A percentile compares a stretch with the other conserved stretches of the same genome.
These are phyloP conservation scores for Sciurus vulgaris DNA, from an alignment of 2,797 vertebrate genomes.

Conservation along the genomic window DNA sequence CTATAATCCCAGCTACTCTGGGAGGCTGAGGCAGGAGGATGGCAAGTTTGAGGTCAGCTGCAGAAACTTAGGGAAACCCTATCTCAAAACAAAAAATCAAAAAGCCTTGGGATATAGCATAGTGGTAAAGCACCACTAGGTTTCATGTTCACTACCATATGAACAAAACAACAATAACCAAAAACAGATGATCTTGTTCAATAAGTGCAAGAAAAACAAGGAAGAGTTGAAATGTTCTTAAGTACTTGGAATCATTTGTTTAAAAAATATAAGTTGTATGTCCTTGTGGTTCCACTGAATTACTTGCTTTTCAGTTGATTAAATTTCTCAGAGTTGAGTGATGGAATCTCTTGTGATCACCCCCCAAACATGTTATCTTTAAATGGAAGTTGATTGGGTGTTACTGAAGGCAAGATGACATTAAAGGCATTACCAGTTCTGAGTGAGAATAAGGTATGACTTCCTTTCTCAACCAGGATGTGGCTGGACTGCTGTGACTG, in stretches of 20 bases:
- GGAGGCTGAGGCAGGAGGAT: too few relatives aligned
- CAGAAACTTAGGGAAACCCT: too few relatives aligned
- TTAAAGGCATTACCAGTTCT: neutral
- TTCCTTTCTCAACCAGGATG: slow-evolving; percentile 42
- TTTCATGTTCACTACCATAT: too few relatives aligned
- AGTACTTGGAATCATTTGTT: slow-evolving; percentile 61
- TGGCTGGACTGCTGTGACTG: neutral
- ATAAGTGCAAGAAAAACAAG: slow-evolving; percentile 42
- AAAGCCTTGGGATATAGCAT: too few relatives aligned
- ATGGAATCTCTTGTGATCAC: slow-evolving; percentile 53
- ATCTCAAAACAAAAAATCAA: too few relatives aligned
- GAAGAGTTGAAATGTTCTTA: slow-evolving; percentile 36
- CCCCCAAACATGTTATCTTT: slow-evolving; percentile 25
- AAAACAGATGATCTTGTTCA: slow-evolving; percentile 25
- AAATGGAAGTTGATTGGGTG: slow-evolving; percentile 40
- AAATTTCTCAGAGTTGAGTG: slow-evolving; percentile 28
- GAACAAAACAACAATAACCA: too few relatives aligned
- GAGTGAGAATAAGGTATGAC: neutral
- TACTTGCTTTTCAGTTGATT: slow-evolving; percentile 57
- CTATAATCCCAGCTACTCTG: too few relatives aligned
- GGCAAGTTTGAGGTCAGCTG: too few relatives aligned
- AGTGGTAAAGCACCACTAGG: too few relatives aligned
- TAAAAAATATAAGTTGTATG: neutral
- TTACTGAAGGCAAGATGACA: neutral
- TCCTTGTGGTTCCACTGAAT: neutral